These are phyloP conservation scores for Leucophora obtusa DNA, from an alignment of 2,888 invertebrate species.

Conservation along the genomic window DNA sequence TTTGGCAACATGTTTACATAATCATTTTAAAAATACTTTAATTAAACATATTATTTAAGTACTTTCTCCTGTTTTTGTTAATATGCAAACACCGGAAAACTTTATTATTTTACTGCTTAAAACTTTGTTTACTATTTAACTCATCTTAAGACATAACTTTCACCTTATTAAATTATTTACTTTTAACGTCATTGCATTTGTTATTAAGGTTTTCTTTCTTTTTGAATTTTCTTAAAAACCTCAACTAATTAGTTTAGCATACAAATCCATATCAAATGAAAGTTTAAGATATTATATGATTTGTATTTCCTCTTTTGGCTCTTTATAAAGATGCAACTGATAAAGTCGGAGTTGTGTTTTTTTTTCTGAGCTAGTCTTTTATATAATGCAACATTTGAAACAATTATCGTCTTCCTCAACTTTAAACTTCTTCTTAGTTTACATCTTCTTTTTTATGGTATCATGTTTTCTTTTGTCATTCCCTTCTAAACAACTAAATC, in stretches of 20 bases:
- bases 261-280: slow-evolving; percentile 31
- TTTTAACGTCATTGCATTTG: not conserved
- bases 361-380: not conserved
- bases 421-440: not conserved
- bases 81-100: slow-evolving; percentile 42
- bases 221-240: slow-evolving; percentile 31
- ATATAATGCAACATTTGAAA: slow-evolving; percentile 5
- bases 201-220: slow-evolving; percentile 6
- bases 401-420: slow-evolving; percentile 4
- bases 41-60: not conserved
- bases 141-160: slow-evolving; percentile 39
- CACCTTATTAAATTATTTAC: slow-evolving; percentile 26
- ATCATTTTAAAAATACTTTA: too few relatives aligned
- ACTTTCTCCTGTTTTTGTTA: not conserved
- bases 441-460: not conserved
- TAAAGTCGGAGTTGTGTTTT: not conserved
- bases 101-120: slow-evolving; percentile 7
- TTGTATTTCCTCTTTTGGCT: slow-evolving; percentile 35
- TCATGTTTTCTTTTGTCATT: slow-evolving; percentile 7
- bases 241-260: slow-evolving; percentile 55
- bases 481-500: slow-evolving; percentile 39
- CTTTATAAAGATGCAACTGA: not conserved
- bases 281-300: slow-evolving; percentile 37
- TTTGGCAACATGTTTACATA: too few relatives aligned
- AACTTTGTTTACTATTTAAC: slow-evolving; percentile 23